Conservation (phyloP, 2,113 vertebrate species). For the Acanthisitta chloris region DNA sequence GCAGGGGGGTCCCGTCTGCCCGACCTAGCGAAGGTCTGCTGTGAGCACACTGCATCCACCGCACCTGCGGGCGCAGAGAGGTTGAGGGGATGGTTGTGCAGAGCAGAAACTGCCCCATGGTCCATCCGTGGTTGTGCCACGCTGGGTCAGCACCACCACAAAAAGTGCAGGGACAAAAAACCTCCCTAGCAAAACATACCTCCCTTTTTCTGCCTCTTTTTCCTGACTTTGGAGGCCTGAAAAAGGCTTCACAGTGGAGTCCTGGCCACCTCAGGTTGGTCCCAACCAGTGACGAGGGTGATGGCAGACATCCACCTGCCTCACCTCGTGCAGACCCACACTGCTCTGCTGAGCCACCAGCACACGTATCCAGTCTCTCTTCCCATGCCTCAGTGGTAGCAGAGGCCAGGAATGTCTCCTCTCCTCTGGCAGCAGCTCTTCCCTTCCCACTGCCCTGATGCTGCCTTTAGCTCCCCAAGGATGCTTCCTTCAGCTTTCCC, state of each 20-base stretch:
- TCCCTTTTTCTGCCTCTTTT: background rate
- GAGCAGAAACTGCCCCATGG: background rate
- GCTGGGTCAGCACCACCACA: rapidly evolving
- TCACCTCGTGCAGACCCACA: rapidly evolving
- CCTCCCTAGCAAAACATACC: rapidly evolving
- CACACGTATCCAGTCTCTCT: rapidly evolving
- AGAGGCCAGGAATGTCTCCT: background rate
- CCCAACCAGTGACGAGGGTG: rapidly evolving
- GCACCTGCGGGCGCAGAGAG: background rate
- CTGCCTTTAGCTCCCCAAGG: background rate
- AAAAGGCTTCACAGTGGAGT: background rate
- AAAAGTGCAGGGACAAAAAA: background rate
- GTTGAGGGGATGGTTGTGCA: background rate
- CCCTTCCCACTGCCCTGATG: rapidly evolving
- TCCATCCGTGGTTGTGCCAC: rapidly evolving
- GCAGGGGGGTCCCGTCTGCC: background rate
- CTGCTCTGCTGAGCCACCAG: rapidly evolving
- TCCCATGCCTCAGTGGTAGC: rapidly evolving
- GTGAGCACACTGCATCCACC: rapidly evolving
- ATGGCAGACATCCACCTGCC: background rate
- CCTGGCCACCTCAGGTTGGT: background rate
- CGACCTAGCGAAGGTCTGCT: rapidly evolving
- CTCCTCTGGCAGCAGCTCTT: background rate
- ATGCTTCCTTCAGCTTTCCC: background rate
- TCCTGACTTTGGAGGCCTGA: background rate